Conservation (phyloP, 2,797 vertebrate species). For the Tinamus major region DNA sequence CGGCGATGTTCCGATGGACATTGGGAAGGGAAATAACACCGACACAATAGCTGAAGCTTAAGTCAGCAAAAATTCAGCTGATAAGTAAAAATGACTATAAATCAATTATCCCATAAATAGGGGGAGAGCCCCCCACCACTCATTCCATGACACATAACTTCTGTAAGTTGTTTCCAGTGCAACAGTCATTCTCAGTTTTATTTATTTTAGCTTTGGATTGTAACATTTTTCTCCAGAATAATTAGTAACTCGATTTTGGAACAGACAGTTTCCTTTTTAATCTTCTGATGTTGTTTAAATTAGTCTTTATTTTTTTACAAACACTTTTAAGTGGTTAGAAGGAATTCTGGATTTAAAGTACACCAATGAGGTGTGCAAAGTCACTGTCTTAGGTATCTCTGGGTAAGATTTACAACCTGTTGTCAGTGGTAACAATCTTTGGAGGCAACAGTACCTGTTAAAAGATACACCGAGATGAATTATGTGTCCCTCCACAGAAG, state of each 20-base stretch:
- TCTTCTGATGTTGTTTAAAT: background rate
- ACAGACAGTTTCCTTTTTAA: fast-evolving
- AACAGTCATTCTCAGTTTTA: background rate
- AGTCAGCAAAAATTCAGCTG: too few species aligned
- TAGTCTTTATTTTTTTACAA: background rate
- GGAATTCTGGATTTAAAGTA: background rate
- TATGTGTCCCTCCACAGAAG: background rate
- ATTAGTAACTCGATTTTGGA: background rate
- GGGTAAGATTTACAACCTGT: background rate
- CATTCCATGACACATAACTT: background rate
- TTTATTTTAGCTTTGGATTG: background rate
- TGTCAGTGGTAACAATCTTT: background rate
- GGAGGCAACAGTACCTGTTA: background rate
- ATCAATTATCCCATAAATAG: too few species aligned
- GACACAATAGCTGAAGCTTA: too few species aligned
- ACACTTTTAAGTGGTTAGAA: background rate
- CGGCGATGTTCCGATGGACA: too few species aligned
- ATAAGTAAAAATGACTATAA: too few species aligned
- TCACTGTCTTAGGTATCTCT: background rate
- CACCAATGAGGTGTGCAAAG: background rate
- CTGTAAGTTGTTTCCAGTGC: background rate
- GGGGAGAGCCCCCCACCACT: too few species aligned
- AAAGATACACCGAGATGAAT: background rate
- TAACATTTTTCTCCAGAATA: background rate
- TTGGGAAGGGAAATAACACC: too few species aligned